Conservation (phyloP, 2,113 vertebrate species). For the Oxygymnocypris stewartii region DNA sequence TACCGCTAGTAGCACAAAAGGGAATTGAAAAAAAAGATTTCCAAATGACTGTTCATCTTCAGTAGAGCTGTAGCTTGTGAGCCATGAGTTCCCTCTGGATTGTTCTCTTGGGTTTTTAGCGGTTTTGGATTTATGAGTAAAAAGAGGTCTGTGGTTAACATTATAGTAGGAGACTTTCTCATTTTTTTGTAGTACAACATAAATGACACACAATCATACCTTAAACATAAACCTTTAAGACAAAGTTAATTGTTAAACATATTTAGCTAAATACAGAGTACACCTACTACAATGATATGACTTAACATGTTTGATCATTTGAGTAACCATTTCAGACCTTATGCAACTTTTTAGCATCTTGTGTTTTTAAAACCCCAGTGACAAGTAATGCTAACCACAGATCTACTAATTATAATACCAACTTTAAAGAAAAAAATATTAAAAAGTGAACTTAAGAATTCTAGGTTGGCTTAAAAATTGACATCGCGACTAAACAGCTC, state of each 20-base stretch:
- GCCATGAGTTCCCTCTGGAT: neutral
- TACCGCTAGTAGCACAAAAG: neutral
- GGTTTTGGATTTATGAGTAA: neutral
- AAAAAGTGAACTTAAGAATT: too few species aligned
- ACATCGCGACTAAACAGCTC: neutral
- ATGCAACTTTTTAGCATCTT: neutral
- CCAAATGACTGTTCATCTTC: neutral
- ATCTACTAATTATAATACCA: neutral
- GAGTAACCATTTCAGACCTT: neutral
- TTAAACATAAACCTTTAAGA: neutral
- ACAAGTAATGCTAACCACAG: neutral
- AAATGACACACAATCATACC: neutral
- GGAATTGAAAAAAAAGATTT: neutral
- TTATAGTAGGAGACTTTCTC: neutral
- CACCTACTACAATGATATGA: neutral
- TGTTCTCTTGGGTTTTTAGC: neutral
- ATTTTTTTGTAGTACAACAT: neutral
- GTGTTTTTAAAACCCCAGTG: neutral
- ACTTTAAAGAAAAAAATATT: too few species aligned
- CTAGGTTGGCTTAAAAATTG: neutral
- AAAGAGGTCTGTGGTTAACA: neutral
- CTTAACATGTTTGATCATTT: too few species aligned
- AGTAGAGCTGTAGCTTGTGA: neutral
- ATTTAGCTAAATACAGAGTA: neutral
- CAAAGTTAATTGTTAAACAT: neutral